Conservation (phyloP, 2,888 invertebrate species). For the Criorhina ranunculi region DNA sequence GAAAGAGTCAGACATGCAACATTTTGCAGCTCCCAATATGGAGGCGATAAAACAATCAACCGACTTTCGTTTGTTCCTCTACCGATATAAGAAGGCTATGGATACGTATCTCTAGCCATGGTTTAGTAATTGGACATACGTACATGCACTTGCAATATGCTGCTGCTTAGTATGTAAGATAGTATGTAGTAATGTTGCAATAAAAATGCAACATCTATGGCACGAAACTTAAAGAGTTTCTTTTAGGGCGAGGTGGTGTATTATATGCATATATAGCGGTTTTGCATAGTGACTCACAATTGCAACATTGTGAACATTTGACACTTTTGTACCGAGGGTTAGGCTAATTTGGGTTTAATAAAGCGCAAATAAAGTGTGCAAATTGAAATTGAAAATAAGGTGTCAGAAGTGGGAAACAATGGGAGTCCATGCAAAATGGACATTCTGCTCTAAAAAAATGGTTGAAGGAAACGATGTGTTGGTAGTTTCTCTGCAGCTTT, state of each 20-base stretch:
- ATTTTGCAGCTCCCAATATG: constrained; percentile 61
- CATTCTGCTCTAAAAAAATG: too few relatives aligned
- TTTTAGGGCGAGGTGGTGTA: constrained; percentile 62
- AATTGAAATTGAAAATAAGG: background rate
- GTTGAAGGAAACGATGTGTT: too few relatives aligned
- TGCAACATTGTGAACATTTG: constrained; percentile 24
- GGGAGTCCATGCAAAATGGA: too few relatives aligned
- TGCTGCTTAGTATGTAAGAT: constrained; percentile 52
- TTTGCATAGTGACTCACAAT: constrained; percentile 20
- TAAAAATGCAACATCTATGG: constrained; percentile 59
- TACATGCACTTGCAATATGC: constrained; percentile 57
- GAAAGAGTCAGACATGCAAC: constrained; percentile 29
- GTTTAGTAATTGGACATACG: constrained; percentile 50
- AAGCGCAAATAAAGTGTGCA: too few relatives aligned
- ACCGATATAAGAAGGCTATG: constrained; percentile 30
- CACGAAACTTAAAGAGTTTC: constrained; percentile 32
- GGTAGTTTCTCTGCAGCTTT: too few relatives aligned
- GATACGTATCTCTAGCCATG: constrained; percentile 2
- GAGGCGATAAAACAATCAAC: constrained; percentile 69
- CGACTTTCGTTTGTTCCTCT: constrained; percentile 55
- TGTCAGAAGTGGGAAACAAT: background rate
- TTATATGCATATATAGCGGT: background rate
- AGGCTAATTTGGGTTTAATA: too few relatives aligned
- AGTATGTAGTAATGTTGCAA: constrained; percentile 68
- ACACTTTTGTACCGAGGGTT: background rate